Base-by-base conservation (phyloP, 1,140 invertebrate species). In the Conus betulinus region DNA sequence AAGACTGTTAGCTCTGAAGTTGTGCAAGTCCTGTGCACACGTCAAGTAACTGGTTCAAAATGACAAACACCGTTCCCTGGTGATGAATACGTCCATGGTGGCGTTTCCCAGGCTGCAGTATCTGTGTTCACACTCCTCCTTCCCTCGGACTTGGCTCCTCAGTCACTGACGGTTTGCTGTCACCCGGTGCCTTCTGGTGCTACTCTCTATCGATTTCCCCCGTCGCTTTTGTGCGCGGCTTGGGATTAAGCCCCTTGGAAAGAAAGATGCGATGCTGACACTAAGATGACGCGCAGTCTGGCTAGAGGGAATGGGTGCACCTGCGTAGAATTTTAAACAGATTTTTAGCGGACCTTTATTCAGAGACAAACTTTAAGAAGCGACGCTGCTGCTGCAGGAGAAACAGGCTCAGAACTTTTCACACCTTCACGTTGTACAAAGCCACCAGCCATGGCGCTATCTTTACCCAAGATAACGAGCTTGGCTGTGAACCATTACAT, bases 231-330 rank as follows among this genome's bases (percentile, higher is more conserved):
- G 25, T 55, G 83, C 17, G n/a, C 55, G 17, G 27, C 55, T 13
- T 23, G 25, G 55, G 27, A 39, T 84, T 27, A 39, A 20, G 57
- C 67, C 60, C 60, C 55, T 84, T 84, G n/a, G 5, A 5, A 67
- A 39, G 17, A 20, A 63, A 63, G 57, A 39, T 20, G 17, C 63
- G 57, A 25, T 60, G 83, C 10, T 57, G 82, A 27, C 76, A 8
- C 39, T 17, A 27, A 76, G 53, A 55, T 82, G 87, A 88, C 27
- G 13, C 27, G 13, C n/a, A 88, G 57, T 71, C 20, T 71, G 23
- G 6, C 20, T 71, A 17, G 67, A 71, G 20, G 67, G 17, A 63
- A 13, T 11, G 60, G 60, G 60, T 20, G 60, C 60, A 2, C 60
- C 60, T 63, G 60, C 60, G 60, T 63, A 63, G 60, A 63, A 63